A percentile compares a stretch with the other conserved stretches of the same genome.
These are phyloP conservation scores for Epizoanthus scotinus DNA, from an alignment of 92 coral and sea anemone genomes.

Conservation along the genomic window DNA sequence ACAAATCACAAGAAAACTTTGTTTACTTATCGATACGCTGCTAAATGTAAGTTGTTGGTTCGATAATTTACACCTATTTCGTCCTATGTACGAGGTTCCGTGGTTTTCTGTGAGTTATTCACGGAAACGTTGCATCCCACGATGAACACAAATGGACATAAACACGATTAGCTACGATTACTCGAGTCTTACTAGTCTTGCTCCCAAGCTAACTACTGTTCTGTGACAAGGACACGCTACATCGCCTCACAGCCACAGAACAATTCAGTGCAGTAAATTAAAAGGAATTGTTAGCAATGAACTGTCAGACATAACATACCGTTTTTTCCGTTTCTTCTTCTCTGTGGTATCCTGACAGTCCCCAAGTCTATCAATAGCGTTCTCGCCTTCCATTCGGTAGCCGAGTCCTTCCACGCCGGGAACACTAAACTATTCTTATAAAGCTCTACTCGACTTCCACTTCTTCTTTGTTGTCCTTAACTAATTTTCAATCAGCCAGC, in stretches of 20 bases:
- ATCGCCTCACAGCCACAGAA: no score
- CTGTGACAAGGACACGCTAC: no score
- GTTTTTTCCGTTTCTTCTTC: slow-evolving; percentile 32
- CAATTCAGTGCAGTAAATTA: no score
- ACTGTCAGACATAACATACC: background rate
- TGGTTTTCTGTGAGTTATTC: no score
- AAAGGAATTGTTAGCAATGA: no score
- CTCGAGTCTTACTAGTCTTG: no score
- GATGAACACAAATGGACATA: no score
- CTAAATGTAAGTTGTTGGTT: slow-evolving; percentile 13
- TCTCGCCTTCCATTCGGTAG: slow-evolving; percentile 10
- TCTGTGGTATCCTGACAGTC: slow-evolving; percentile 15
- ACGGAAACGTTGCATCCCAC: no score
- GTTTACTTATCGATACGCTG: slow-evolving; percentile 15
- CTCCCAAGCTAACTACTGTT: no score
- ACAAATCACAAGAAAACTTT: background rate
- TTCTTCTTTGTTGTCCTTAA: slow-evolving; percentile 1
- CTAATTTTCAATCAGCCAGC: slow-evolving; percentile 1
- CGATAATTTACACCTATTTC: background rate
- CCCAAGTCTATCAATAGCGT: background rate
- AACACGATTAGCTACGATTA: no score
- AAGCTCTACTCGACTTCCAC: slow-evolving; percentile 7
- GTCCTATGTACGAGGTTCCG: no score
- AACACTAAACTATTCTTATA: slow-evolving; percentile 18
- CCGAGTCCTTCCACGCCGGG: background rate